Percentiles rank a stretch among this genome's conserved stretches.
Evolutionary conservation across 2,888 invertebrate genomes (phyloP).

Genomic region (Pteria penguin): DNA sequence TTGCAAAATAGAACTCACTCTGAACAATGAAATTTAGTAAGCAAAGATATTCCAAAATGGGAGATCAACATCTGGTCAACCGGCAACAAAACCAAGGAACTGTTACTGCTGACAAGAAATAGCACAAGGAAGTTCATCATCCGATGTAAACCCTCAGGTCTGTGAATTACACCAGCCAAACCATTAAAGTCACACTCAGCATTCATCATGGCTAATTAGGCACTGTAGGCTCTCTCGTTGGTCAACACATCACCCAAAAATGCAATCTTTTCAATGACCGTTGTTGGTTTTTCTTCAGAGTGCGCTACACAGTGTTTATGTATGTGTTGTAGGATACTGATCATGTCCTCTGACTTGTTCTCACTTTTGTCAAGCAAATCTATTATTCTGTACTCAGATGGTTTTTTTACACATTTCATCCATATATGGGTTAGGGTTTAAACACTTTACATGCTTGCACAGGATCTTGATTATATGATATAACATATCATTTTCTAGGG

Average conservation of each 20-base stretch:
- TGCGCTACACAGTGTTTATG: background rate
- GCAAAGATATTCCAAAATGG: too few species aligned
- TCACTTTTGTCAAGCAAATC: conserved; percentile 7
- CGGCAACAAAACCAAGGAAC: too few species aligned
- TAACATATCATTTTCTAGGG: conserved; percentile 10
- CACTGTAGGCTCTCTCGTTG: conserved; percentile 20
- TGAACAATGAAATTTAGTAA: too few species aligned
- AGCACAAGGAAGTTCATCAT: conserved; percentile 39
- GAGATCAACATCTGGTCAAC: too few species aligned
- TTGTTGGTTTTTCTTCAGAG: background rate
- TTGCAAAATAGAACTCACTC: too few species aligned
- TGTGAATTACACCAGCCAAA: conserved; percentile 38
- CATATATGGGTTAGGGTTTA: too few species aligned
- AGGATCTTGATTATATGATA: background rate
- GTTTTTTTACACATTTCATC: too few species aligned
- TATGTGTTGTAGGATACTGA: background rate
- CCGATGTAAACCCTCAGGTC: conserved; percentile 43
- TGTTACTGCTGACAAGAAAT: too few species aligned
- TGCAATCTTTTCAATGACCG: background rate
- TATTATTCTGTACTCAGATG: too few species aligned
- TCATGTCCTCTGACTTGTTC: conserved; percentile 4
- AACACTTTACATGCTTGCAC: too few species aligned
- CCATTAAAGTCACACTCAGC: conserved; percentile 22
- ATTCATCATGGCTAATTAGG: conserved; percentile 43
- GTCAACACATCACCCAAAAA: conserved; percentile 25